Evolutionary conservation across 2,888 invertebrate genomes (phyloP).

Genomic region (Horisme vitalbata): DNA sequence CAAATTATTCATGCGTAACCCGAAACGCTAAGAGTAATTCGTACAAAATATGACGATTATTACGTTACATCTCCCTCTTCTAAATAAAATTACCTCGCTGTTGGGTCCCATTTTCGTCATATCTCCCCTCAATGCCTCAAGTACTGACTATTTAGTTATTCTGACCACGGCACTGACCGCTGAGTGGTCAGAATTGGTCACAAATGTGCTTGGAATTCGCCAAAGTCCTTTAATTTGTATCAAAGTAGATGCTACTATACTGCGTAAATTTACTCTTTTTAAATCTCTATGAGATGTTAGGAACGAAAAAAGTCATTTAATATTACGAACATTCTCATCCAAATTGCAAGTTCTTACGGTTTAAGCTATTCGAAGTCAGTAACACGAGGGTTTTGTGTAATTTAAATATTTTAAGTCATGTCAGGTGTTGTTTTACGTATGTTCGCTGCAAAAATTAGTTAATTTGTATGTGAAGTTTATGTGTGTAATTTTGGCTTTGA

Average conservation of each 20-base stretch:
- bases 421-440: constrained; percentile 18
- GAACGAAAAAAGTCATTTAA: no score
- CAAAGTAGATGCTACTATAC: no score
- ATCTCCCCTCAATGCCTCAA: constrained; percentile 38
- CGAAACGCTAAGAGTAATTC: constrained; percentile 43
- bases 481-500: constrained; percentile 10
- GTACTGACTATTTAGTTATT: constrained; percentile 40
- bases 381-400: no score
- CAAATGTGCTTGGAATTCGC: constrained; percentile 49
- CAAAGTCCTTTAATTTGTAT: constrained; percentile 24
- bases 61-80: constrained; percentile 51
- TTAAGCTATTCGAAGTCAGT: no score
- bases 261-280: no score
- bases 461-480: constrained; percentile 19
- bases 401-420: constrained; percentile 22
- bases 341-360: no score
- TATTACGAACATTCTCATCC: no score
- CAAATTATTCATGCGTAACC: constrained; percentile 36
- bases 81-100: constrained; percentile 68
- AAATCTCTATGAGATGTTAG: no score
- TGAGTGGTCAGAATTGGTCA: constrained; percentile 40
- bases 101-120: constrained; percentile 59
- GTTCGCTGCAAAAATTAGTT: constrained; percentile 16
- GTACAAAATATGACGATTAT: constrained; percentile 65
- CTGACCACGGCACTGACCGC: constrained; percentile 58